Evolutionary conservation across 2,888 invertebrate species (phyloP).

Genomic region (Stenotaenia linearis): DNA sequence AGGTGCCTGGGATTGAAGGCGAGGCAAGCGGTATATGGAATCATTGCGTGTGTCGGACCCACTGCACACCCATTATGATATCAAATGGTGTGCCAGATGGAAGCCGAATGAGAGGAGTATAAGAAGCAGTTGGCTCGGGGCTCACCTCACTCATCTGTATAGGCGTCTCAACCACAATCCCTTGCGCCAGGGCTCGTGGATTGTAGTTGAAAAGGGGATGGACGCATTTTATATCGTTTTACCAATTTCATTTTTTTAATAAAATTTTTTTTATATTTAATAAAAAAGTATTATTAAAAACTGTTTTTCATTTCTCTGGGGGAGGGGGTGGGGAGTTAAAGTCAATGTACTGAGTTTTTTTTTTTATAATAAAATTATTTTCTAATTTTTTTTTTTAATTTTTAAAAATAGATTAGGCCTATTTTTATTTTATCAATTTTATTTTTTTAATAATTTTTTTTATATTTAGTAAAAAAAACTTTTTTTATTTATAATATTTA

Average conservation of each 20-base stretch:
- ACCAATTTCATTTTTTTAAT: neutral
- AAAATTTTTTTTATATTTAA: neutral
- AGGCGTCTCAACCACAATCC: slow-evolving; percentile 11
- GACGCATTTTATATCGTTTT: neutral
- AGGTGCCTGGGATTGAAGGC: neutral
- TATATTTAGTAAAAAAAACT: too few relatives aligned
- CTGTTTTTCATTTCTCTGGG: neutral
- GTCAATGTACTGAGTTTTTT: too few relatives aligned
- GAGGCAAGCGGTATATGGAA: slow-evolving; percentile 3
- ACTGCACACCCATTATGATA: slow-evolving; percentile 5
- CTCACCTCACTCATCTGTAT: neutral
- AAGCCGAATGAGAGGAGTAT: neutral
- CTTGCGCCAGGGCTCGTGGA: neutral
- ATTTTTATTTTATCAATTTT: too few relatives aligned
- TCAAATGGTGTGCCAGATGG: neutral
- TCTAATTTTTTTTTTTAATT: too few relatives aligned
- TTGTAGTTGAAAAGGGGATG: neutral
- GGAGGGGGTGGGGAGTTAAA: too few relatives aligned
- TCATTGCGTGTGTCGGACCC: neutral
- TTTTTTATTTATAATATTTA: too few relatives aligned
- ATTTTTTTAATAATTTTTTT: too few relatives aligned
- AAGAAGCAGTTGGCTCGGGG: neutral
- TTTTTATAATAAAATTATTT: too few relatives aligned
- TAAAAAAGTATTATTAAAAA: neutral
- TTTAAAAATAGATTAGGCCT: too few relatives aligned